Conservation (phyloP, 2,113 vertebrate genomes). For the Chaenogobius annularis region DNA sequence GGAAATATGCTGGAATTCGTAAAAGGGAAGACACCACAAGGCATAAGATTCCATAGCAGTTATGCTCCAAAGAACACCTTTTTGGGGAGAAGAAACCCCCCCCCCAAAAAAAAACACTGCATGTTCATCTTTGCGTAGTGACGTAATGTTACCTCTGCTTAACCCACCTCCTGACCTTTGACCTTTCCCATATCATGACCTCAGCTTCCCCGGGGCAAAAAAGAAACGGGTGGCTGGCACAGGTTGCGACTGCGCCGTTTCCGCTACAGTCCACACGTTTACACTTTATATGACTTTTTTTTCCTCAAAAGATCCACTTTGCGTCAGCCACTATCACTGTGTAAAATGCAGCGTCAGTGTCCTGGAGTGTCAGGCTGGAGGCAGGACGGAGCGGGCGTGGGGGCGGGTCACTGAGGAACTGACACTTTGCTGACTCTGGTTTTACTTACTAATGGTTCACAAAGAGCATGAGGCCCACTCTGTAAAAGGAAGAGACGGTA, state of each 20-base stretch:
- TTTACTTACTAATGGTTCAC: conserved; percentile 53
- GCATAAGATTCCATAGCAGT: background rate
- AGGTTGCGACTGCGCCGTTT: conserved; percentile 22
- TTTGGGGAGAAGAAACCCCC: background rate
- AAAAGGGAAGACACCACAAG: conserved; percentile 21
- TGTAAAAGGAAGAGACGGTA: conserved; percentile 14
- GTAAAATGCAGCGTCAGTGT: conserved; percentile 67
- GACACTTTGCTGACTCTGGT: conserved; percentile 63
- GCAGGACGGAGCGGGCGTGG: conserved; percentile 30
- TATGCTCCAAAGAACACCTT: conserved; percentile 6
- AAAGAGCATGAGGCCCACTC: conserved; percentile 22
- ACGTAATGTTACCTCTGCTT: conserved; percentile 21
- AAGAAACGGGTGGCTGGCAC: conserved; percentile 32
- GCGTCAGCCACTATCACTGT: conserved; percentile 20
- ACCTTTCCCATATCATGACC: conserved; percentile 36
- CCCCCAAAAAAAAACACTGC: conserved; percentile 10
- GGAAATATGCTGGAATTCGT: conserved; percentile 42
- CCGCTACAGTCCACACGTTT: conserved; percentile 16
- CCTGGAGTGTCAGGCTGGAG: conserved; percentile 52
- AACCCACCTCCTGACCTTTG: conserved; percentile 33
- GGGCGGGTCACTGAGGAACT: conserved; percentile 57
- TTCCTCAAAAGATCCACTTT: background rate
- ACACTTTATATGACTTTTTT: background rate
- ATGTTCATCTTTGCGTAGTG: conserved; percentile 24
- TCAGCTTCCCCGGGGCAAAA: conserved; percentile 43